These are phyloP conservation scores for Tenthredo livida DNA, from an alignment of 2,888 invertebrate species.

Conservation along the genomic window DNA sequence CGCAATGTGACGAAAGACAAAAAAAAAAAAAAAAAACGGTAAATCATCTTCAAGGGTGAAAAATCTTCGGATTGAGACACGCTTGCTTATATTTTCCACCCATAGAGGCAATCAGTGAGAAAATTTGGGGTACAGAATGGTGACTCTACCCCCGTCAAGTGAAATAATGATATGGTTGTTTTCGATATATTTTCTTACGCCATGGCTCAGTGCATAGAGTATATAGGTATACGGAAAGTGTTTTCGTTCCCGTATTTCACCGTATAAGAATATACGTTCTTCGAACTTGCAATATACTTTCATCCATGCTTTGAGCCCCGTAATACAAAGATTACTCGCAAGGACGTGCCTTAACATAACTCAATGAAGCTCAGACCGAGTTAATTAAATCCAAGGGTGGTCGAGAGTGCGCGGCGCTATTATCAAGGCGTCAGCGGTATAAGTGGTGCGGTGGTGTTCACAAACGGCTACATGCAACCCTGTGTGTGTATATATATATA, in stretches of 20 bases:
- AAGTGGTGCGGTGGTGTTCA: slow-evolving; percentile 36
- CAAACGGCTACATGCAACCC: slow-evolving; percentile 1
- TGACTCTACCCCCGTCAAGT: no score
- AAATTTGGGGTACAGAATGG: no score
- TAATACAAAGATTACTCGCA: slow-evolving; percentile 70
- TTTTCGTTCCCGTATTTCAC: not conserved
- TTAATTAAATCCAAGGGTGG: slow-evolving; percentile 70
- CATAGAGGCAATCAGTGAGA: no score
- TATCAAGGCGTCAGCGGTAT: slow-evolving; percentile 56
- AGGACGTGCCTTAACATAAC: slow-evolving; percentile 71
- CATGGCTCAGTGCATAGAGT: no score
- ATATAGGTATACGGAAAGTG: not conserved
- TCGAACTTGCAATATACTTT: slow-evolving; percentile 16
- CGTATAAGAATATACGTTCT: not conserved
- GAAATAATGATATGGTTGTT: no score
- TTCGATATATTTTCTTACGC: no score
- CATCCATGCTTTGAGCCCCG: slow-evolving; percentile 63
- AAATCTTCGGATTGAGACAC: no score
- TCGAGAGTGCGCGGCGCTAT: slow-evolving; percentile 55
- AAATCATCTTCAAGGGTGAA: no score
- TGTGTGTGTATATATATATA: not conserved
- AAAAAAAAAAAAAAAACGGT: no score
- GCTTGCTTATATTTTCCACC: no score
- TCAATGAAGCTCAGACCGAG: slow-evolving; percentile 70
- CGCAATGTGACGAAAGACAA: no score